phyloP scores from a whole-genome alignment of 1,140 invertebrate species.

The Scaptomyza hsui region DNA sequence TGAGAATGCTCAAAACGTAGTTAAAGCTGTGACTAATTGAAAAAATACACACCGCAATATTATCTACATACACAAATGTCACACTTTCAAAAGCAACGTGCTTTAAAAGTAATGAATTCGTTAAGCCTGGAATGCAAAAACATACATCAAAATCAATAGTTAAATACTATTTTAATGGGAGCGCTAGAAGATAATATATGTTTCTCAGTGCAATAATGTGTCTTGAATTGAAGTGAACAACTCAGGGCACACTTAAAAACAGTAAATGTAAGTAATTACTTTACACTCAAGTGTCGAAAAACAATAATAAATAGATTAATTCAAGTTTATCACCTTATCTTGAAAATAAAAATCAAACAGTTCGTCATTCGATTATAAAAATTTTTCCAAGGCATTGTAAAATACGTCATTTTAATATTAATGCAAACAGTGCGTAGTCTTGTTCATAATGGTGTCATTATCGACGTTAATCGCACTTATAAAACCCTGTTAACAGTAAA shows the following conservation, averaged over 20 bases:
- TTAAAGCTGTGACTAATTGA: background rate
- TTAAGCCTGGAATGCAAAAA: too few relatives aligned
- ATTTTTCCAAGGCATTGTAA: background rate
- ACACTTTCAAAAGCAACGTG: background rate
- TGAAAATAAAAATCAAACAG: background rate
- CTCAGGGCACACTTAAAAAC: too few relatives aligned
- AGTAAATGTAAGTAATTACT: too few relatives aligned
- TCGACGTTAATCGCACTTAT: slow-evolving; percentile 2
- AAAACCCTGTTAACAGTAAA: background rate
- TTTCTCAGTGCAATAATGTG: too few relatives aligned
- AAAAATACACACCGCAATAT: background rate
- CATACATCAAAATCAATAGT: too few relatives aligned
- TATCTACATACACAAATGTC: background rate
- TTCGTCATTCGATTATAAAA: background rate
- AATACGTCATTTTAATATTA: background rate
- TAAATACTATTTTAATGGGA: too few relatives aligned
- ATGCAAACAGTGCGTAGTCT: background rate
- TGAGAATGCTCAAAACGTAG: background rate
- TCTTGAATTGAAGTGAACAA: too few relatives aligned
- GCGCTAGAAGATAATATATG: too few relatives aligned
- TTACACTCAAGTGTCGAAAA: background rate
- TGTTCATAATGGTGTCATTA: slow-evolving; percentile 1
- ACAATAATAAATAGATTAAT: background rate
- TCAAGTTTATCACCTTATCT: background rate
- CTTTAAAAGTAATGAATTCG: background rate